These are phyloP conservation scores for Ditula angustiorana DNA, from an alignment of 2,888 invertebrate species.

Conservation along the genomic window DNA sequence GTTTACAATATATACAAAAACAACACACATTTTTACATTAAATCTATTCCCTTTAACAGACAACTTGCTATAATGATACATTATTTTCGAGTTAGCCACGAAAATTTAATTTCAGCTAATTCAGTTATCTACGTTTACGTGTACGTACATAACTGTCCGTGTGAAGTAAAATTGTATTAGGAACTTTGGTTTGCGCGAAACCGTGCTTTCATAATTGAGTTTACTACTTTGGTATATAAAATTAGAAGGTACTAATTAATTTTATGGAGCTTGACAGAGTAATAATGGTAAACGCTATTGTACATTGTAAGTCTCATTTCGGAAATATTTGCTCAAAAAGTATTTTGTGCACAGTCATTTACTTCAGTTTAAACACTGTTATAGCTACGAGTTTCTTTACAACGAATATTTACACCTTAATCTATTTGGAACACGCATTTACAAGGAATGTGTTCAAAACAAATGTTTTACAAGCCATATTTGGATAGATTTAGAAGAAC, in stretches of 20 bases:
- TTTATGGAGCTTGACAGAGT: not conserved
- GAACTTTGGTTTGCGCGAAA: conserved; percentile 67
- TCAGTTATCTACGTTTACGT: not conserved
- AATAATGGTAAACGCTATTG: not conserved
- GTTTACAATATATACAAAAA: conserved; percentile 71
- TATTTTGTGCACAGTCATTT: conserved; percentile 31
- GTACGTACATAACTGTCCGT: not conserved
- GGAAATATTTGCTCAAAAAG: conserved; percentile 10
- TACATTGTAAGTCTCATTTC: not conserved
- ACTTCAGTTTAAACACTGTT: not conserved
- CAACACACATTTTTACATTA: conserved; percentile 29
- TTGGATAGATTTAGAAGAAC: not conserved
- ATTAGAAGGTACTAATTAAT: conserved; percentile 16
- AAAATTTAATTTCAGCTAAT: conserved; percentile 10
- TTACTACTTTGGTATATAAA: conserved; percentile 70
- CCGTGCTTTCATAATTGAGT: conserved; percentile 54
- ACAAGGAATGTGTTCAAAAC: conserved; percentile 57
- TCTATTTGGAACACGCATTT: conserved; percentile 20
- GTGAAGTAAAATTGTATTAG: conserved; percentile 53
- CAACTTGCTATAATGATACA: conserved; percentile 14
- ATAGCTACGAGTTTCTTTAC: conserved; percentile 4
- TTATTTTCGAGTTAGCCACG: not conserved
- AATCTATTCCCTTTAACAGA: conserved; percentile 29
- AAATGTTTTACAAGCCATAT: conserved; percentile 47
- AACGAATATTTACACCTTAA: conserved; percentile 28